phyloP scores from a whole-genome alignment of 2,797 vertebrate genomes.

The Peromyscus nudipes region DNA sequence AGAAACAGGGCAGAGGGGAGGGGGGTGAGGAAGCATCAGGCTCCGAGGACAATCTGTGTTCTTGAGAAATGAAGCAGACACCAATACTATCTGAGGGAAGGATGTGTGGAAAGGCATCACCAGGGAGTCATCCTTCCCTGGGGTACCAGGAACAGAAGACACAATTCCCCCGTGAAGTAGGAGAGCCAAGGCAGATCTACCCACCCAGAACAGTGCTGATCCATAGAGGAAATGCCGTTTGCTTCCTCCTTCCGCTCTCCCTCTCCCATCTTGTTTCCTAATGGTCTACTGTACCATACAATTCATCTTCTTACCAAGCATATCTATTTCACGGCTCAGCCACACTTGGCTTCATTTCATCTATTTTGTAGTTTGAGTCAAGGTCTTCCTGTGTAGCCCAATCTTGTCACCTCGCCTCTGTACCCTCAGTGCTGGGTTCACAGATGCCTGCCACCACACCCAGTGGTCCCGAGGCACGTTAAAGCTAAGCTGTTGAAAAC shows the following conservation, averaged over 20 bases:
- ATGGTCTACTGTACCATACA: not conserved
- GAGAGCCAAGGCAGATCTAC: too few relatives aligned
- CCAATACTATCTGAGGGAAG: fast-evolving
- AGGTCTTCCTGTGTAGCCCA: not conserved
- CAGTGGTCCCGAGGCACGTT: not conserved
- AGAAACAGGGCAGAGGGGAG: not conserved
- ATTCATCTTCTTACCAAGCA: not conserved
- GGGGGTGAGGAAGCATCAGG: fast-evolving
- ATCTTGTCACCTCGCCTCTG: not conserved
- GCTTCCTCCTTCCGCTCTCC: not conserved
- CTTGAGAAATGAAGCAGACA: fast-evolving
- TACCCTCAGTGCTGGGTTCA: not conserved
- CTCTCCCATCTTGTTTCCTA: not conserved
- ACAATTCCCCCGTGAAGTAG: fast-evolving
- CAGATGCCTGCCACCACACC: not conserved
- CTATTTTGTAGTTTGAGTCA: not conserved
- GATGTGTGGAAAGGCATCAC: fast-evolving
- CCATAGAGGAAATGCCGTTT: not conserved
- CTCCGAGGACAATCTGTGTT: fast-evolving
- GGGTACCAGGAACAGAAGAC: too few relatives aligned
- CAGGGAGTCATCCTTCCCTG: not conserved
- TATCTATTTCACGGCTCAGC: not conserved
- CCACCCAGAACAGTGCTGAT: fast-evolving
- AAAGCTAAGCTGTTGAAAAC: not conserved
- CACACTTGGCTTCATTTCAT: not conserved